Conservation (phyloP, 92 coral and sea anemone genomes). For the Meandrina meandrites region DNA sequence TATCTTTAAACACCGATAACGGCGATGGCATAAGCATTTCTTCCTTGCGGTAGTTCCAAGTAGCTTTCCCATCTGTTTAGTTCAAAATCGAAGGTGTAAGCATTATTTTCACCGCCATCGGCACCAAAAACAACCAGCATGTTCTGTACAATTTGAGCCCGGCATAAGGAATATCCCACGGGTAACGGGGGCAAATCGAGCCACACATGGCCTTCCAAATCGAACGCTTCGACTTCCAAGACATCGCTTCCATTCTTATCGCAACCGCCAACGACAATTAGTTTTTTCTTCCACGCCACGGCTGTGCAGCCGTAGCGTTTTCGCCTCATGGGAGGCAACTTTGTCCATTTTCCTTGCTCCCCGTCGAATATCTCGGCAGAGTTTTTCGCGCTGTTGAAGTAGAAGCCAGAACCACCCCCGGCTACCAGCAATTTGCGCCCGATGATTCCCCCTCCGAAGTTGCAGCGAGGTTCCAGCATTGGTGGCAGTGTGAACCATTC, state of each 20-base stretch:
- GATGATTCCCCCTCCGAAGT: conserved; percentile 78
- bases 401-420: conserved; percentile 86
- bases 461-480: conserved; percentile 77
- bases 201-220: conserved; percentile 63
- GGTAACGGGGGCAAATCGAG: conserved; percentile 69
- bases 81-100: conserved; percentile 79
- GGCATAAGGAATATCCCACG: conserved; percentile 68
- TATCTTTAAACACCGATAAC: conserved; percentile 65
- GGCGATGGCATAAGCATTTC: conserved; percentile 74
- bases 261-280: conserved; percentile 90
- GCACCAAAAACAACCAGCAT: conserved; percentile 78
- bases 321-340: conserved; percentile 77
- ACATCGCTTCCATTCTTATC: conserved; percentile 66
- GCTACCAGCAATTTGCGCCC: conserved; percentile 70
- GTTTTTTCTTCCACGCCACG: conserved; percentile 61
- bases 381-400: conserved; percentile 84
- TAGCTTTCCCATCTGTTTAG: conserved; percentile 65
- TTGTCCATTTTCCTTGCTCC: conserved; percentile 70
- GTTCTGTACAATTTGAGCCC: conserved; percentile 69
- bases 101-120: conserved; percentile 61
- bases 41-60: conserved; percentile 63
- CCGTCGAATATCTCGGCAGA: conserved; percentile 84
- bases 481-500: conserved; percentile 79
- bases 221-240: conserved; percentile 75
- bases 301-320: conserved; percentile 87